These are phyloP conservation scores for Trachelus stipa DNA, from an alignment of 2,888 invertebrate genomes.

Conservation along the genomic window DNA sequence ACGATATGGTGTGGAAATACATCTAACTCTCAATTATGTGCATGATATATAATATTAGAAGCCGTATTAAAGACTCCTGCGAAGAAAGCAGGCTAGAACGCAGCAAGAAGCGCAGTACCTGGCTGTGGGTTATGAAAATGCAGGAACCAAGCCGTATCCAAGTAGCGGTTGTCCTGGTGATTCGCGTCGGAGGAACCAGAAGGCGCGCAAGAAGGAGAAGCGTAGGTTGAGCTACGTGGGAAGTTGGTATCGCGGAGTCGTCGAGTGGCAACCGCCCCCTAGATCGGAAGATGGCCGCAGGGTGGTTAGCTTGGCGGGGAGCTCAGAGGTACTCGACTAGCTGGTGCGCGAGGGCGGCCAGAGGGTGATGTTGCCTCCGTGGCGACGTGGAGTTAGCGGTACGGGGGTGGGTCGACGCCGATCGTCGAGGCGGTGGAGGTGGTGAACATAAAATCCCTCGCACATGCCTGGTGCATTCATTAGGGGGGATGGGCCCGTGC, in stretches of 20 bases:
- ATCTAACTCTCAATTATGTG: background rate
- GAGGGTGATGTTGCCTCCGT: conserved; percentile 64
- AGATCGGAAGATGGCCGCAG: conserved; percentile 35
- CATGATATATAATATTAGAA: background rate
- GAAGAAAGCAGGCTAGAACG: background rate
- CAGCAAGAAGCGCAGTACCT: background rate
- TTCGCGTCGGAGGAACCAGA: conserved; percentile 18
- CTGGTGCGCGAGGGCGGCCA: conserved; percentile 70
- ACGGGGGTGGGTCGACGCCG: conserved; percentile 38
- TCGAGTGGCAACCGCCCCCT: conserved; percentile 22
- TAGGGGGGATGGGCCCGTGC: conserved; percentile 65
- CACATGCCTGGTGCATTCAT: conserved; percentile 66
- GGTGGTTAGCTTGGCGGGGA: conserved; percentile 60
- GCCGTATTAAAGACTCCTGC: background rate
- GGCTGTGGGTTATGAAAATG: background rate
- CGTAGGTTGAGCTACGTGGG: conserved; percentile 29
- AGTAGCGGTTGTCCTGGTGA: background rate
- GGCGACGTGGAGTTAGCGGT: conserved; percentile 30
- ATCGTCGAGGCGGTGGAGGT: conserved; percentile 42
- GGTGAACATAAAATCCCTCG: conserved; percentile 65
- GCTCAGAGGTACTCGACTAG: conserved; percentile 55
- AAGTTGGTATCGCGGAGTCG: conserved; percentile 40
- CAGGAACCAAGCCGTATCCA: background rate
- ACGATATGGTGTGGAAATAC: background rate
- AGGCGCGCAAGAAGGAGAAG: conserved; percentile 43